Conservation (phyloP, 2,888 invertebrate species). For the Blastobasis adustella region DNA sequence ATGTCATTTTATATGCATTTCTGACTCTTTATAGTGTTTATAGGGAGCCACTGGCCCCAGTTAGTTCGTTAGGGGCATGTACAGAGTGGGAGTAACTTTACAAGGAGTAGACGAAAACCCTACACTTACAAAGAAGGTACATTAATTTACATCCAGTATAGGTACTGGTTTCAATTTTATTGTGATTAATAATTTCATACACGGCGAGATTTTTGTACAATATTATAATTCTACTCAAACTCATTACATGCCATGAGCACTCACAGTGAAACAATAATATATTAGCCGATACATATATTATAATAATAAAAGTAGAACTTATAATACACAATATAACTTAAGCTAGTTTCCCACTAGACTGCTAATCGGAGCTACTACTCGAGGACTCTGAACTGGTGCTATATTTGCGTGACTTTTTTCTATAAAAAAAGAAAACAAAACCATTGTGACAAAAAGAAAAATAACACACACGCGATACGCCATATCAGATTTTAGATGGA, state of each 20-base stretch:
- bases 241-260: not conserved
- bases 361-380: slow-evolving; percentile 64
- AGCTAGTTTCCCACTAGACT: slow-evolving; percentile 31
- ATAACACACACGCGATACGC: slow-evolving; percentile 24
- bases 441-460: slow-evolving; percentile 13
- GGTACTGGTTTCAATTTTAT: no score
- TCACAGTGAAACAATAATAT: slow-evolving; percentile 13
- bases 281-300: slow-evolving; percentile 20
- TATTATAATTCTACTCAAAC: no score
- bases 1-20: no score
- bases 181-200: no score
- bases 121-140: no score
- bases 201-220: no score
- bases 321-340: slow-evolving; percentile 25
- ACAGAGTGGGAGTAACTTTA: no score
- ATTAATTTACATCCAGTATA: no score
- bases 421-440: slow-evolving; percentile 62
- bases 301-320: slow-evolving; percentile 20
- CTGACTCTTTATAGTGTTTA: not conserved
- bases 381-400: slow-evolving; percentile 68
- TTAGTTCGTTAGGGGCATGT: no score
- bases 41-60: not conserved
- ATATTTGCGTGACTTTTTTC: slow-evolving; percentile 68
- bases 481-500: slow-evolving; percentile 8
- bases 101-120: no score